Base-by-base conservation (phyloP, 1,140 invertebrate genomes). In the Cyphomyrmex costatus region DNA sequence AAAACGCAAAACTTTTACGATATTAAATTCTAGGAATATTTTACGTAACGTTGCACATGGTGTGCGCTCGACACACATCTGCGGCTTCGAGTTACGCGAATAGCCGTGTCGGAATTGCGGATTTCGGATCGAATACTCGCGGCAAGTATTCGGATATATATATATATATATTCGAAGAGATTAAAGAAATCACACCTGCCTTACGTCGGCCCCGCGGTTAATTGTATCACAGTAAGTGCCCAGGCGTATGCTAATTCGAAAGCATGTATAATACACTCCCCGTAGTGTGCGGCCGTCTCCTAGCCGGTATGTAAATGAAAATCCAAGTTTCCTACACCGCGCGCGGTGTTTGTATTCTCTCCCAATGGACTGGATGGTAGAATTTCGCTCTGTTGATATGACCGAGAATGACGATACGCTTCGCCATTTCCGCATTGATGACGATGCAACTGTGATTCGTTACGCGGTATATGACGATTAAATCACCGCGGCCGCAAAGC, bases 341-440 rank as follows among this genome's bases (percentile, higher is more conserved):
- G 36, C 49, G 49, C 76, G 36, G 76, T 80, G 61, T 85, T 85
- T 85, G 84, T 85, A 85, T 85, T 85, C 63, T 51, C 84, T 85
- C 84, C 76, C 84, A 68, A 85, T 85, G 76, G 84, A 66, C 84
- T 68, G 74, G 77, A 66, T 80, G 84, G 76, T 68, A 58, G 76
- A 85, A 85, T 85, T 82, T 82, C 84, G 84, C 51, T 80, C 60
- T 85, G 76, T 85, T 85, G 84, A 85, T 85, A 85, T 82, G 68
- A 85, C 84, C 84, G 76, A 63, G 63, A 79, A 85, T 82, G 77
- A 79, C 77, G 84, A 85, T 85, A 85, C 74, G 30, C 77, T 21
- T 46, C 24, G 84, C 61, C 84, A 61, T 85, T 49, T 68, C 76
- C 79, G 53, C 79, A 66, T 46, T 83, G 68, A 83, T 83, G 79